Percentiles rank a stretch among this genome's conserved stretches.
These are phyloP conservation scores for Amphilophus citrinellus DNA, from an alignment of 2,113 vertebrate genomes.

Conservation along the genomic window DNA sequence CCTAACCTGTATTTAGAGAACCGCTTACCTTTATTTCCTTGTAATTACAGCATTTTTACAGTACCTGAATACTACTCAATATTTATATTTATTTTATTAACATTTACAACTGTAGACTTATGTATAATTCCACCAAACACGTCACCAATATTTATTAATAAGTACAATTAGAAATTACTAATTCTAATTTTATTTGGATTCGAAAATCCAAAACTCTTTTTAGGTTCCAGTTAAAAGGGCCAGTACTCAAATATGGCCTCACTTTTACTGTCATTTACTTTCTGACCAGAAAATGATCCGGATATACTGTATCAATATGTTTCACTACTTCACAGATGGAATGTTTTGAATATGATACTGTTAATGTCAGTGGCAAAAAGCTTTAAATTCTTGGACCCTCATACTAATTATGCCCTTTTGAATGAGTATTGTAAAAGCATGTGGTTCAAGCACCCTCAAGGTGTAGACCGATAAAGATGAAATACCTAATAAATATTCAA, in stretches of 20 bases:
- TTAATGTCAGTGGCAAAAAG: not conserved
- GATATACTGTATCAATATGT: not conserved
- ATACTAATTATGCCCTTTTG: not conserved
- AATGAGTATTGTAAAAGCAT: not conserved
- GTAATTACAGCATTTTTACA: not conserved
- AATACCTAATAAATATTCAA: not conserved
- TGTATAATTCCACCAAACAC: not conserved
- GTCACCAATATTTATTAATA: not conserved
- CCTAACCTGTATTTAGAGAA: not conserved
- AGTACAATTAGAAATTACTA: not conserved
- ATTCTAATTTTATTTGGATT: not conserved
- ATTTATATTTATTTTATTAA: not conserved
- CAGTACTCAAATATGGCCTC: not conserved
- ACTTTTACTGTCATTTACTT: not conserved
- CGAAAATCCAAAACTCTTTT: not conserved
- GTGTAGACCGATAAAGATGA: constrained; percentile 1
- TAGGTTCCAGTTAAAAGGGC: not conserved
- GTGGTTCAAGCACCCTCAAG: not conserved
- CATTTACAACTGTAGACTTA: rapidly evolving
- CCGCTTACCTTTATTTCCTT: not conserved
- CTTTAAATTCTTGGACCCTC: not conserved
- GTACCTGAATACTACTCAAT: rapidly evolving
- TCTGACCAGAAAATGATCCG: not conserved
- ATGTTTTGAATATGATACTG: not conserved
- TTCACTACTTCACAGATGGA: not conserved